Percentiles rank a stretch among this genome's conserved stretches.
These are phyloP conservation scores for Scaptomyza pallida DNA, from an alignment of 1,140 invertebrate genomes.

Conservation along the genomic window DNA sequence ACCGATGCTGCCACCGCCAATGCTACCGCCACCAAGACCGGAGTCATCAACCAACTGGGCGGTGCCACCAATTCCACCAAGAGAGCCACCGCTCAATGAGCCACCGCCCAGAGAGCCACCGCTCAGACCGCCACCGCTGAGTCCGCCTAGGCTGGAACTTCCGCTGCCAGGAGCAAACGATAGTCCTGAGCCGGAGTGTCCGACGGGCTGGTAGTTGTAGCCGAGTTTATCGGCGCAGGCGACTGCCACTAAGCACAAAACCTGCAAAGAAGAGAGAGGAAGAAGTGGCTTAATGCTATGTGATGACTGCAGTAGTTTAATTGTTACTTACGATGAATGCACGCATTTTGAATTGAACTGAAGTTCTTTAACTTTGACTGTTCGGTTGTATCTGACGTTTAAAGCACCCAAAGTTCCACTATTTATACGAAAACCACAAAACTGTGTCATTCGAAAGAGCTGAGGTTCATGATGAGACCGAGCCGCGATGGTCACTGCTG, in stretches of 20 bases:
- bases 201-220: constrained; percentile 79
- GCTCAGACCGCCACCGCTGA: constrained; percentile 37
- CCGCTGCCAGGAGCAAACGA: constrained; percentile 59
- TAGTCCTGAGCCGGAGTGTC: constrained; percentile 64
- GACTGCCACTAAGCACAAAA: constrained; percentile 75
- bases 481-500: constrained; percentile 43
- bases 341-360: constrained; percentile 73
- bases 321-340: constrained; percentile 75
- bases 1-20: constrained; percentile 14
- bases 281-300: constrained; percentile 49
- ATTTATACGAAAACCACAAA: constrained; percentile 73
- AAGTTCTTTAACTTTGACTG: constrained; percentile 76
- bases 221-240: constrained; percentile 76
- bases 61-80: constrained; percentile 19
- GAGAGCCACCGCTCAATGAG: constrained; percentile 6
- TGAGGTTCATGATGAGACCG: constrained; percentile 73
- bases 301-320: constrained; percentile 9
- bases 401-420: constrained; percentile 60
- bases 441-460: constrained; percentile 73
- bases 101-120: constrained; percentile 12
- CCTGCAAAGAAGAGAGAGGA: constrained; percentile 38
- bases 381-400: constrained; percentile 69
- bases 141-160: constrained; percentile 32
- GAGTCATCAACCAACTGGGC: neutral
- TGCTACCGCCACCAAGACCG: constrained; percentile 9